Conservation (phyloP, 92 coral and sea anemone species). For the Isaurus tuberculatus region DNA sequence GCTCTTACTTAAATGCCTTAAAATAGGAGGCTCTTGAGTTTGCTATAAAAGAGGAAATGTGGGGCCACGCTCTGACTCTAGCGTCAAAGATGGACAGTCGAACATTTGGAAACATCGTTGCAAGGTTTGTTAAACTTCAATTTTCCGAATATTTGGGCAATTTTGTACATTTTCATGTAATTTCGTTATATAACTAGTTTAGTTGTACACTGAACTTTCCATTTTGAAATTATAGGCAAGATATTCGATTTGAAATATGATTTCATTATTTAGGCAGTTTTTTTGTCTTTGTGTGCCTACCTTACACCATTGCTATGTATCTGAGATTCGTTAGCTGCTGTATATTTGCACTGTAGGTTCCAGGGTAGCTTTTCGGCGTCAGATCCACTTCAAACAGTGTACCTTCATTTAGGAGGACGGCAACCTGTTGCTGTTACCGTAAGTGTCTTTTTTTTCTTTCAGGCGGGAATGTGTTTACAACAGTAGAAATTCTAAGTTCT, state of each 20-base stretch:
- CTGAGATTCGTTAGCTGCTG: not conserved
- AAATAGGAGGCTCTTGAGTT: conserved; percentile 44
- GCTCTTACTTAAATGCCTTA: too few relatives aligned
- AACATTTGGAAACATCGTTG: conserved; percentile 34
- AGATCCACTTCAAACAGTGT: conserved; percentile 31
- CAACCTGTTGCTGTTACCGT: conserved; percentile 40
- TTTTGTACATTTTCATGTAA: too few relatives aligned
- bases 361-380: conserved; percentile 14
- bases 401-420: conserved; percentile 31
- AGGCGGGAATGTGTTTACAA: not conserved
- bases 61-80: conserved; percentile 40
- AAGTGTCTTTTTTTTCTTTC: not conserved
- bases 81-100: conserved; percentile 38
- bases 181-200: not conserved
- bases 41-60: conserved; percentile 34
- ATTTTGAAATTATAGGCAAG: too few relatives aligned
- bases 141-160: not conserved
- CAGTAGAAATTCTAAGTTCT: too few relatives aligned
- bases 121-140: conserved; percentile 27
- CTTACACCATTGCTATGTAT: not conserved
- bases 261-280: too few relatives aligned
- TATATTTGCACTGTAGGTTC: not conserved
- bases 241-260: too few relatives aligned
- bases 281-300: too few relatives aligned
- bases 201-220: too few relatives aligned